Conservation (phyloP, 1,140 invertebrate genomes). For the Diachasma alloeum region DNA sequence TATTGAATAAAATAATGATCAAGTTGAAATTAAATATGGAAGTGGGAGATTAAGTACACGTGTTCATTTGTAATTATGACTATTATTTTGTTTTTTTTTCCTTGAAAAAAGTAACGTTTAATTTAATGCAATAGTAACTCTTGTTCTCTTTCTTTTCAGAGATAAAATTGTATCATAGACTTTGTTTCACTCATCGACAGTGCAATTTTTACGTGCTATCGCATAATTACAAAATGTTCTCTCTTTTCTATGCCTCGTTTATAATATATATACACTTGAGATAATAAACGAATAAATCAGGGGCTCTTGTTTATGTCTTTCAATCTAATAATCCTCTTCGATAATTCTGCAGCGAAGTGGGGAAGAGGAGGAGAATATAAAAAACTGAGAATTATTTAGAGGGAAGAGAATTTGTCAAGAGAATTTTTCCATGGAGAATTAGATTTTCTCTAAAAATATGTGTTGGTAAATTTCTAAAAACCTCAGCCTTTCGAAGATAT, state of each 20-base stretch:
- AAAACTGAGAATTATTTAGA: too few species aligned
- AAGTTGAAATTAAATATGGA: background rate
- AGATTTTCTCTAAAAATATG: too few species aligned
- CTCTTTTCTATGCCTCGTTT: constrained; percentile 25
- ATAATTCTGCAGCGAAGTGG: background rate
- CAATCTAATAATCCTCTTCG: background rate
- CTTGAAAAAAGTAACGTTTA: constrained; percentile 47
- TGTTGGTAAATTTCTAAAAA: too few species aligned
- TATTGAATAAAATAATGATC: background rate
- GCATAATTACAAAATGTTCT: constrained; percentile 45
- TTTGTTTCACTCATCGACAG: constrained; percentile 31
- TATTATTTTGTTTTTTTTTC: constrained; percentile 4
- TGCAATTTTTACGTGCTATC: constrained; percentile 33
- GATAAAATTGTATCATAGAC: constrained; percentile 39
- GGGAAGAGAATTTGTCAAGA: too few species aligned
- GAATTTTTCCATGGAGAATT: too few species aligned
- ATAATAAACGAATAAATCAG: constrained; percentile 4
- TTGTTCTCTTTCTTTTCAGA: constrained; percentile 6
- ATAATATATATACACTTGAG: constrained; percentile 17
- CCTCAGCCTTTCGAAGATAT: too few species aligned
- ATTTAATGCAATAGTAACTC: constrained; percentile 44
- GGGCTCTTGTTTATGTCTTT: background rate
- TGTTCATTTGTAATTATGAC: constrained; percentile 6
- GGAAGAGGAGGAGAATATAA: background rate
- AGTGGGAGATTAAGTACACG: background rate